A percentile compares a stretch with the other conserved stretches of the same genome.
Evolutionary conservation across 1,140 invertebrate genomes (phyloP).

Genomic region (Neotoxoptera formosana): DNA sequence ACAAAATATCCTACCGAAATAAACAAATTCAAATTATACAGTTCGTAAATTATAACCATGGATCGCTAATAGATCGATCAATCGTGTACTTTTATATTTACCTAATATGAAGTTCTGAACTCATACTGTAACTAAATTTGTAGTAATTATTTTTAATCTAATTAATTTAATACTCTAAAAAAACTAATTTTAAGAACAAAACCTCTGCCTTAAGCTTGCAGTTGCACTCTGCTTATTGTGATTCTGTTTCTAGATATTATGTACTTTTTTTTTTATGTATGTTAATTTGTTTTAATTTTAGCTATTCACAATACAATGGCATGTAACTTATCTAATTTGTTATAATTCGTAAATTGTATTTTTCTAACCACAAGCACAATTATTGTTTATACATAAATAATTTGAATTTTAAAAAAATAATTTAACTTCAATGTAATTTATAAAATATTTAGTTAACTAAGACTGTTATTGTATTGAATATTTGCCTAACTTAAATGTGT

Average conservation of each 20-base stretch:
- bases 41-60: not conserved
- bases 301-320: not conserved
- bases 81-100: not conserved
- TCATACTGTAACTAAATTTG: not conserved
- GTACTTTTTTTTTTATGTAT: not conserved
- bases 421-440: not conserved
- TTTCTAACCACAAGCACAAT: not conserved
- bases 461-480: slow-evolving; percentile 34
- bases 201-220: not conserved
- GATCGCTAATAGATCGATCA: not conserved
- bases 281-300: not conserved
- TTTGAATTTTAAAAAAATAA: not conserved
- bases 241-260: not conserved
- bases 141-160: not conserved
- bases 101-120: not conserved
- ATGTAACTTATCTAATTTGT: not conserved
- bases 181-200: not conserved
- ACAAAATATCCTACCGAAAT: not conserved
- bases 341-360: not conserved
- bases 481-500: not conserved
- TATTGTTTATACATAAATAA: not conserved
- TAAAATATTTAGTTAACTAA: slow-evolving; percentile 5
- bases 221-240: not conserved
- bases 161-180: not conserved
- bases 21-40: not conserved